Conservation (phyloP, 2,797 vertebrate species). For the Propithecus perrieri region DNA sequence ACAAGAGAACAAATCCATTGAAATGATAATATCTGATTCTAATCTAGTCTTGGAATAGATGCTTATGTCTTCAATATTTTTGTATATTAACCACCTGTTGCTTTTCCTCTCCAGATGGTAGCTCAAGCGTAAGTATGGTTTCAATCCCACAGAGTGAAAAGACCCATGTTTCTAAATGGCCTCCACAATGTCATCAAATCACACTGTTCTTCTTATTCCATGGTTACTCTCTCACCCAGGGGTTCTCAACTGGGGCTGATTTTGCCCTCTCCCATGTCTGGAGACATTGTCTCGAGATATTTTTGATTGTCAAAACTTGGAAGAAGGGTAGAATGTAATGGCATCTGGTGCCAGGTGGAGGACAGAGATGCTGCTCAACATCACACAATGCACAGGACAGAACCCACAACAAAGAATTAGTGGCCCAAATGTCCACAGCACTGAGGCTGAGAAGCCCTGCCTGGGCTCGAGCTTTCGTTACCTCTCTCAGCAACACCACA, state of each 20-base stretch:
- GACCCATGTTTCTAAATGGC: rapidly evolving
- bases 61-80: rapidly evolving
- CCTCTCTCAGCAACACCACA: background rate
- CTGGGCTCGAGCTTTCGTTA: background rate
- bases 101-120: rapidly evolving
- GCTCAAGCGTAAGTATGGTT: background rate
- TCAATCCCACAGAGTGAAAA: background rate
- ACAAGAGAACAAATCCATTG: background rate
- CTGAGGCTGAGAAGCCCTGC: background rate
- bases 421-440: no score
- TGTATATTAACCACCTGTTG: rapidly evolving
- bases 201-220: background rate
- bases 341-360: background rate
- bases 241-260: background rate
- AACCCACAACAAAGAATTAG: no score
- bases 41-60: background rate
- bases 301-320: background rate
- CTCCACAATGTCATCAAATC: rapidly evolving
- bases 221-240: background rate
- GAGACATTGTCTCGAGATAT: background rate
- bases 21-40: background rate
- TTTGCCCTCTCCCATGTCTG: background rate
- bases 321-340: background rate
- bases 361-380: background rate
- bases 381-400: background rate